phyloP scores from a whole-genome alignment of 2,113 vertebrate species.

The Leuciscus idus region DNA sequence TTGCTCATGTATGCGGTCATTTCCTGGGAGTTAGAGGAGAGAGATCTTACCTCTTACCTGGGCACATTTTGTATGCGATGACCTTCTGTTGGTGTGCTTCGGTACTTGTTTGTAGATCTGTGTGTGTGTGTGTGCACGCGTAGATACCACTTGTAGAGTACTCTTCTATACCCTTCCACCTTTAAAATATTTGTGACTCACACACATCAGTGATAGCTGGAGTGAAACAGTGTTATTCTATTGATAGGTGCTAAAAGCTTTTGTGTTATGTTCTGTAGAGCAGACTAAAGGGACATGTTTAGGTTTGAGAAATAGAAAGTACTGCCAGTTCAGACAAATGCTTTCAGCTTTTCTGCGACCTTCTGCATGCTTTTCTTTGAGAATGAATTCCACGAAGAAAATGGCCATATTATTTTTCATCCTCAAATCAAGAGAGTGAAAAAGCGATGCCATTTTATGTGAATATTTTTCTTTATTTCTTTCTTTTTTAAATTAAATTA shows the following conservation, averaged over 20 bases:
- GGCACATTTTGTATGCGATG: constrained; percentile 63
- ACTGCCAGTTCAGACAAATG: constrained; percentile 24
- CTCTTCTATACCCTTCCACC: neutral
- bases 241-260: constrained; percentile 34
- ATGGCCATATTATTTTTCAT: neutral
- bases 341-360: neutral
- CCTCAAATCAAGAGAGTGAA: neutral
- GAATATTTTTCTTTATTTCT: neutral
- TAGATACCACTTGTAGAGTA: neutral
- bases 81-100: constrained; percentile 63
- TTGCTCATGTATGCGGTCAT: constrained; percentile 31
- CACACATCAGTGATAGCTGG: neutral
- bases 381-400: neutral
- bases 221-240: constrained; percentile 32
- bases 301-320: constrained; percentile 4
- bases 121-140: neutral
- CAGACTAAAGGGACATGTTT: neutral
- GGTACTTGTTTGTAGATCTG: constrained; percentile 9
- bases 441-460: neutral
- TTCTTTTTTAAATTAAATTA: too few species aligned
- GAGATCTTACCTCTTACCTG: constrained; percentile 53
- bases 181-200: constrained; percentile 5
- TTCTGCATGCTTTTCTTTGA: neutral
- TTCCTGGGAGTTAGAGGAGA: constrained; percentile 31
- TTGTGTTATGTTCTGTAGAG: constrained; percentile 34